These are phyloP conservation scores for Thereva nobilitata DNA, from an alignment of 2,888 invertebrate species.

Conservation along the genomic window DNA sequence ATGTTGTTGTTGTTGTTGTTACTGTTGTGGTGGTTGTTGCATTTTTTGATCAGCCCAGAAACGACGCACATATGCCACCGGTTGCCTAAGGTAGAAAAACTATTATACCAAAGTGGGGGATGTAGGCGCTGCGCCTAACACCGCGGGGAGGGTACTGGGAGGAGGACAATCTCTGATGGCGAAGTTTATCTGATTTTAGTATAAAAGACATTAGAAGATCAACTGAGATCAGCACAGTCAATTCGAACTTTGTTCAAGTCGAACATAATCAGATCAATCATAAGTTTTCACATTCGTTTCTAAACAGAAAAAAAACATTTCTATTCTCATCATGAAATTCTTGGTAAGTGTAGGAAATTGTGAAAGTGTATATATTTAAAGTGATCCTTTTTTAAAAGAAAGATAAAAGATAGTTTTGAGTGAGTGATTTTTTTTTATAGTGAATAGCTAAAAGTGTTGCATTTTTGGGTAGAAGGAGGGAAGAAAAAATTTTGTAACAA, in stretches of 20 bases:
- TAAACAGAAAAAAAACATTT: not conserved
- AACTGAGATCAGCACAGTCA: slow-evolving; percentile 19
- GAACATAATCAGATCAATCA: slow-evolving; percentile 11
- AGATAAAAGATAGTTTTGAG: not conserved
- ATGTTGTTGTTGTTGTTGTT: no score
- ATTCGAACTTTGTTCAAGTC: slow-evolving; percentile 10
- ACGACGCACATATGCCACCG: not conserved
- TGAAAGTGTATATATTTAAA: slow-evolving; percentile 1
- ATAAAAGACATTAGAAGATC: slow-evolving; percentile 32
- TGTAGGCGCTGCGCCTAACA: not conserved
- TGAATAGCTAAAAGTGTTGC: no score
- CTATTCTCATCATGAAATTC: slow-evolving; percentile 38
- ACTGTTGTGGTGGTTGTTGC: no score
- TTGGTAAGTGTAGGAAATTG: slow-evolving; percentile 38
- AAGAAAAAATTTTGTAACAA: no score
- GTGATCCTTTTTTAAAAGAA: slow-evolving; percentile 7
- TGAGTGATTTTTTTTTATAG: not conserved
- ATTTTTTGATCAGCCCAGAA: no score
- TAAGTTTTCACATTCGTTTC: not conserved
- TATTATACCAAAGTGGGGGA: not conserved
- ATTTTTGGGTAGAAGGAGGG: no score
- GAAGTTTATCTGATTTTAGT: slow-evolving; percentile 23
- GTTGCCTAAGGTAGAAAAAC: not conserved
- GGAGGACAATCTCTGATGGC: slow-evolving; percentile 22
- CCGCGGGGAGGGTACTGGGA: not conserved